phyloP scores from a whole-genome alignment of 1,140 invertebrate species.

The Zaprionus africanus region DNA sequence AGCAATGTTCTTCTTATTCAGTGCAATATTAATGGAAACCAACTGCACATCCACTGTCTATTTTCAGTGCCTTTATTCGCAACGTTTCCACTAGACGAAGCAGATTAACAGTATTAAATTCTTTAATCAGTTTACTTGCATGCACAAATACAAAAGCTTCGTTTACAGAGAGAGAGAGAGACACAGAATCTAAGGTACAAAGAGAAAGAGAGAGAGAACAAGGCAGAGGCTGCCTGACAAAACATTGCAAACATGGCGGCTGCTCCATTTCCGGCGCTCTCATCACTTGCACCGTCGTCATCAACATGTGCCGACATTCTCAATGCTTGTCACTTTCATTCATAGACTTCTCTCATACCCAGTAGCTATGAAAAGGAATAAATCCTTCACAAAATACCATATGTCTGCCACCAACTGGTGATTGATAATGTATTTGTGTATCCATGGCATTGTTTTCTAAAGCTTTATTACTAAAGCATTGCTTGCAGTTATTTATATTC shows the following conservation, averaged over 20 bases:
- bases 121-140: conserved; percentile 79
- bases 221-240: conserved; percentile 37
- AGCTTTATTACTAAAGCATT: too few species aligned
- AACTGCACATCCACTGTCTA: neutral
- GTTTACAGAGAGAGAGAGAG: conserved; percentile 25
- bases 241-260: conserved; percentile 73
- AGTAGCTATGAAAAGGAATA: neutral
- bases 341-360: conserved; percentile 22
- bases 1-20: too few species aligned
- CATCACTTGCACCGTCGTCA: conserved; percentile 16
- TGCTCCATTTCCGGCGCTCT: conserved; percentile 70
- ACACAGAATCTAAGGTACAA: neutral
- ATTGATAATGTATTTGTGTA: neutral
- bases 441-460: too few species aligned
- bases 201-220: conserved; percentile 15
- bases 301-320: conserved; percentile 40
- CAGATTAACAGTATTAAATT: conserved; percentile 82
- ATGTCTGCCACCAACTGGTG: neutral
- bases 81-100: conserved; percentile 74
- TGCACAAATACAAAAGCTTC: conserved; percentile 70
- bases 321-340: conserved; percentile 27
- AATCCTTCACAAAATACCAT: neutral
- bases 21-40: neutral
- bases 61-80: conserved; percentile 55
- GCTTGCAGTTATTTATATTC: too few species aligned